Percentiles rank a stretch among this genome's conserved stretches.
Conservation (phyloP, 2,888 invertebrate genomes). For the Druceiella hillmani region DNA sequence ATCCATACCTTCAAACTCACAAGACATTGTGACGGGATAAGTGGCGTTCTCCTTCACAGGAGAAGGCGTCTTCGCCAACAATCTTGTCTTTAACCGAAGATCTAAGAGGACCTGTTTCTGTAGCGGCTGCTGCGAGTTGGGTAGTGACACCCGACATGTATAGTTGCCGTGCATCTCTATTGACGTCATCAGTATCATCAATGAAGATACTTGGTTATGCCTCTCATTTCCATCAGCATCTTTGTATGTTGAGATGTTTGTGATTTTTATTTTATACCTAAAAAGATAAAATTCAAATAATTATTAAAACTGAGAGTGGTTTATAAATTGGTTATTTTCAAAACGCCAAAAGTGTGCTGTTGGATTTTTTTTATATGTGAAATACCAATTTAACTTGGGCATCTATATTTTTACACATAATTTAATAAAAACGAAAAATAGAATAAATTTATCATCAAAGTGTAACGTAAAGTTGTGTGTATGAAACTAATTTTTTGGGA, state of each 20-base stretch:
- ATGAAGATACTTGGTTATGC: conserved; percentile 29
- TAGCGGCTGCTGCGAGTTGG: too few species aligned
- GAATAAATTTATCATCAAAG: too few species aligned
- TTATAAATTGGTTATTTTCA: too few species aligned
- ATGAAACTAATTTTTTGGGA: too few species aligned
- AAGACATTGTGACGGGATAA: conserved; percentile 31
- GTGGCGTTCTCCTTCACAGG: conserved; percentile 30
- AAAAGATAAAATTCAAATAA: neutral
- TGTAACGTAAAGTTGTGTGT: too few species aligned
- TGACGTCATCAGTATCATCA: conserved; percentile 32
- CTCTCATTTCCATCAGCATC: conserved; percentile 31
- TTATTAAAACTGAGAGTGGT: neutral
- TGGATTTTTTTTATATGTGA: too few species aligned
- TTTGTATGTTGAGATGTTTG: conserved; percentile 24
- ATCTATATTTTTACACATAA: too few species aligned
- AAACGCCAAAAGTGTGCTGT: too few species aligned
- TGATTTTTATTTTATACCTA: conserved; percentile 30
- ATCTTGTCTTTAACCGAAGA: conserved; percentile 31
- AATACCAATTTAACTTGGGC: too few species aligned
- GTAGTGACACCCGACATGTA: conserved; percentile 30
- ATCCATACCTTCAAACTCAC: conserved; percentile 40
- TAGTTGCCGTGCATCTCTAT: conserved; percentile 36
- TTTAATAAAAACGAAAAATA: too few species aligned
- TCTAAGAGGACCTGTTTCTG: conserved; percentile 28
- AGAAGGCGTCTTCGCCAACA: conserved; percentile 29